Evolutionary conservation across 2,888 invertebrate genomes (phyloP).

Genomic region (Leptinotarsa peninsularis): DNA sequence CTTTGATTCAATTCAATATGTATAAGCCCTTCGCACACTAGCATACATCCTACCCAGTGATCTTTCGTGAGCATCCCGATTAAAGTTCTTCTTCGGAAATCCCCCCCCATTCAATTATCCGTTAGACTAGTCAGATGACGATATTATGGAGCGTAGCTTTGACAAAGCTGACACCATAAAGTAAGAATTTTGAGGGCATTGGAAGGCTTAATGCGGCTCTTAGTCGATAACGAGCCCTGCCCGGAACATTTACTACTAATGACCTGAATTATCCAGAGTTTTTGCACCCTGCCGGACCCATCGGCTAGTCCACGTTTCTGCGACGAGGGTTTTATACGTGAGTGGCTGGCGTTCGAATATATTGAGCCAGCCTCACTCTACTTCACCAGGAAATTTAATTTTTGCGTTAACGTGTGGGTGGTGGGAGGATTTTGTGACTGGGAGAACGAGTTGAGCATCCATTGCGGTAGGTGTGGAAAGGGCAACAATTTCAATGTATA

Average conservation of each 20-base stretch:
- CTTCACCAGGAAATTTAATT: slow-evolving; percentile 21
- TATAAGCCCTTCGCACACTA: too few species aligned
- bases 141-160: slow-evolving; percentile 35
- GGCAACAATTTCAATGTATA: too few species aligned
- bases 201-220: slow-evolving; percentile 55
- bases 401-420: slow-evolving; percentile 17
- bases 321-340: slow-evolving; percentile 40
- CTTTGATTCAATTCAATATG: too few species aligned
- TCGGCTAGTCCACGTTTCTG: slow-evolving; percentile 27
- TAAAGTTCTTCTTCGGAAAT: background rate
- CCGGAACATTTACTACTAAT: slow-evolving; percentile 58
- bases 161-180: slow-evolving; percentile 42
- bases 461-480: background rate
- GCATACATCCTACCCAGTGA: background rate
- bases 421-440: background rate
- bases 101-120: slow-evolving; percentile 40
- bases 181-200: slow-evolving; percentile 41
- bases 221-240: slow-evolving; percentile 56
- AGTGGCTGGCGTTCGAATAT: slow-evolving; percentile 24
- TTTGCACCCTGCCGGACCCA: slow-evolving; percentile 48
- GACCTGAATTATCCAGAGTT: slow-evolving; percentile 56
- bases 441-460: background rate
- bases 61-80: background rate
- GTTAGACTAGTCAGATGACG: slow-evolving; percentile 40
- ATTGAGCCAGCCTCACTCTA: slow-evolving; percentile 14